phyloP scores from a whole-genome alignment of 2,113 vertebrate species.

The Takifugu bimaculatus region DNA sequence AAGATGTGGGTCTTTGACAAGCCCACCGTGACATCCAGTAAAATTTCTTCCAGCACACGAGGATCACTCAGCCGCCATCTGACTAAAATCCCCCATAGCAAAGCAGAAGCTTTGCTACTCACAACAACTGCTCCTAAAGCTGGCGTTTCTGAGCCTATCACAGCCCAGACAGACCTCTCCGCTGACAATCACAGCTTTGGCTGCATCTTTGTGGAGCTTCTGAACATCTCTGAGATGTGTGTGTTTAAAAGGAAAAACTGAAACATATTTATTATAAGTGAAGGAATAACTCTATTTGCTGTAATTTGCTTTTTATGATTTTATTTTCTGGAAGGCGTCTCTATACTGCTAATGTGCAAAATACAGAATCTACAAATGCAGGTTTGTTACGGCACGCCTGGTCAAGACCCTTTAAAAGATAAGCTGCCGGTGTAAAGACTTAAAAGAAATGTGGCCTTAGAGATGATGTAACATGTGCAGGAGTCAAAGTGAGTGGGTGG shows the following conservation, averaged over 20 bases:
- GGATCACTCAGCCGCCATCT: constrained; percentile 42
- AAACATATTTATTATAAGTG: not conserved
- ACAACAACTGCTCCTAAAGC: constrained; percentile 43
- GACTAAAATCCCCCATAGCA: constrained; percentile 56
- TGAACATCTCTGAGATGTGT: constrained; percentile 10
- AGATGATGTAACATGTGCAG: constrained; percentile 70
- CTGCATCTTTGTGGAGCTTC: constrained; percentile 21
- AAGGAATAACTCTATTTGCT: not conserved
- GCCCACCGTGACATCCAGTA: constrained; percentile 48
- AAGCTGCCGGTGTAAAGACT: constrained; percentile 26
- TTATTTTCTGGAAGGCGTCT: not conserved
- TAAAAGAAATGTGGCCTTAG: constrained; percentile 46
- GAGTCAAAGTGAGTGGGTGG: constrained; percentile 60
- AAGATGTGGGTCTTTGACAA: constrained; percentile 42
- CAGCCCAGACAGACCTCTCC: constrained; percentile 31
- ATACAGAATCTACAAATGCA: not conserved
- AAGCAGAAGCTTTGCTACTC: constrained; percentile 32
- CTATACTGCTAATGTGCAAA: not conserved
- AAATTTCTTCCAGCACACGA: constrained; percentile 46
- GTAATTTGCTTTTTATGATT: not conserved
- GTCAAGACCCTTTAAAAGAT: constrained; percentile 33
- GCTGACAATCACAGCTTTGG: constrained; percentile 48
- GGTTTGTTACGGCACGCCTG: constrained; percentile 5
- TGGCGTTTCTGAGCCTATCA: constrained; percentile 49
- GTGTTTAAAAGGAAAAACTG: constrained; percentile 6